A percentile compares a stretch with the other conserved stretches of the same genome.
These are phyloP conservation scores for Semotilus atromaculatus DNA, from an alignment of 2,797 vertebrate species.

Conservation along the genomic window DNA sequence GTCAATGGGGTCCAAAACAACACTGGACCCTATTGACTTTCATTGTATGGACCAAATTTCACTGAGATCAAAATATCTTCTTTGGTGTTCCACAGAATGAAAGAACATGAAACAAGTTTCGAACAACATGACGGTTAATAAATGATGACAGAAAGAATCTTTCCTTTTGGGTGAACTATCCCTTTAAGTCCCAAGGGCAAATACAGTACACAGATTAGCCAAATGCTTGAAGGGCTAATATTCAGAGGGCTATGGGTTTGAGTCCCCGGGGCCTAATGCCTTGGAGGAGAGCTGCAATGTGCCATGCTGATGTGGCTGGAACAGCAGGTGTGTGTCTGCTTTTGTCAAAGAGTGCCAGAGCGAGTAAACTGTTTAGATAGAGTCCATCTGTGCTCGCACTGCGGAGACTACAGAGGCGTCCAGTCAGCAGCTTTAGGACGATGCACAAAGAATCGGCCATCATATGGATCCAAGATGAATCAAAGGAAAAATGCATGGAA, in stretches of 20 bases:
- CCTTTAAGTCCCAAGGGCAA: slow-evolving; percentile 1
- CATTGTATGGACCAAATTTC: not conserved
- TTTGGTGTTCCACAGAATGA: not conserved
- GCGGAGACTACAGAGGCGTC: slow-evolving; percentile 37
- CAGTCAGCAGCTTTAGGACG: slow-evolving; percentile 55
- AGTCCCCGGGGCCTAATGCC: slow-evolving; percentile 29
- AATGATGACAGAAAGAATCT: not conserved
- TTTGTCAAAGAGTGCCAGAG: slow-evolving; percentile 54
- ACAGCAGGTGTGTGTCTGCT: slow-evolving; percentile 55
- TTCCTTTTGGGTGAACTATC: not conserved
- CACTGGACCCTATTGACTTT: not conserved
- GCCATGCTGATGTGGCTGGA: slow-evolving; percentile 49
- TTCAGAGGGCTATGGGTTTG: slow-evolving; percentile 23
- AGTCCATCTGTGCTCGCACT: slow-evolving; percentile 59
- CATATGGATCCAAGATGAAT: slow-evolving; percentile 29
- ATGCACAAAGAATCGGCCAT: slow-evolving; percentile 31
- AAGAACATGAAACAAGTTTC: not conserved
- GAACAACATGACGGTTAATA: not conserved
- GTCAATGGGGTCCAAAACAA: not conserved
- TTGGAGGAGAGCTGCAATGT: slow-evolving; percentile 30
- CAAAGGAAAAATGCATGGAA: not conserved
- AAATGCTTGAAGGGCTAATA: slow-evolving; percentile 35
- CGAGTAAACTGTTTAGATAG: slow-evolving; percentile 65
- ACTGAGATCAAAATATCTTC: not conserved
- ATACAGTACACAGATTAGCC: slow-evolving; percentile 3